These are phyloP conservation scores for Hedychridium roseum DNA, from an alignment of 2,888 invertebrate species.

Conservation along the genomic window DNA sequence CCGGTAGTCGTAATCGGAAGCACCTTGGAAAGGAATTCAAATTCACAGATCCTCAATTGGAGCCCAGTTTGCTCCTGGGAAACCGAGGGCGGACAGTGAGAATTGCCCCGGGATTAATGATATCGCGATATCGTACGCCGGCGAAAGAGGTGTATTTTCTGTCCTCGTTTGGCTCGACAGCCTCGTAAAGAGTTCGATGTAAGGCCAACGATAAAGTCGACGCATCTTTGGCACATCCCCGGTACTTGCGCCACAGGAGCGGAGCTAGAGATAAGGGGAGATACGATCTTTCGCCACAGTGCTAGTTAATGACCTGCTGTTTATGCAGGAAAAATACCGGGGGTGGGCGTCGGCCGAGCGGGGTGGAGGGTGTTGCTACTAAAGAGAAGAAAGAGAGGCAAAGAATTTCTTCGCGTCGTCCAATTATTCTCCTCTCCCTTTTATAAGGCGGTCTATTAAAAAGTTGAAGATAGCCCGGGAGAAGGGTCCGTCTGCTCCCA, in stretches of 20 bases:
- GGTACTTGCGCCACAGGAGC: conserved; percentile 10
- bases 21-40: too few species aligned
- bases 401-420: conserved; percentile 9
- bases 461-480: conserved; percentile 46
- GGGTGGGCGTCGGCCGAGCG: conserved; percentile 19
- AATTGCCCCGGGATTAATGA: too few species aligned
- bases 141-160: too few species aligned
- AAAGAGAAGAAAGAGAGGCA: not conserved
- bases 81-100: too few species aligned
- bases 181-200: not conserved
- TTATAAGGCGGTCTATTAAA: conserved; percentile 51
- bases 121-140: too few species aligned
- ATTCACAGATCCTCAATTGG: too few species aligned
- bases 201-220: too few species aligned
- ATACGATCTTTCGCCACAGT: conserved; percentile 49
- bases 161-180: too few species aligned
- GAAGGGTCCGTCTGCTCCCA: conserved; percentile 30
- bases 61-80: too few species aligned
- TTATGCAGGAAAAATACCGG: conserved; percentile 52
- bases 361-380: conserved; percentile 10
- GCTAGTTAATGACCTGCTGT: conserved; percentile 52
- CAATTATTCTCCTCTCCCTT: conserved; percentile 15
- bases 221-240: not conserved
- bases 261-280: conserved; percentile 44
- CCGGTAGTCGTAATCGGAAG: too few species aligned